phyloP scores from a whole-genome alignment of 2,888 invertebrate genomes.

The Nomada lathburiana region DNA sequence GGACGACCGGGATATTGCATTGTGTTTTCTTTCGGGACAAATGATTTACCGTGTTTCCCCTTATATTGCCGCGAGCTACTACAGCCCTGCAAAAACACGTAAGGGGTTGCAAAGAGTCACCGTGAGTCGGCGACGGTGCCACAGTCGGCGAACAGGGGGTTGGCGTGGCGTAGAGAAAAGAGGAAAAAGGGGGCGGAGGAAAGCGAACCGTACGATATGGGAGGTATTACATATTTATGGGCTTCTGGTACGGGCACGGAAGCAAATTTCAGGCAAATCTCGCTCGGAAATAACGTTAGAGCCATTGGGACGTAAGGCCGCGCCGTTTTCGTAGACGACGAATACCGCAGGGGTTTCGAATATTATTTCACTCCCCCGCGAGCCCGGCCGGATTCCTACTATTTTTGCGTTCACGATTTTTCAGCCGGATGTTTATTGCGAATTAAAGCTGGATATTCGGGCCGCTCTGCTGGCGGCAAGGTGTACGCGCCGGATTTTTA shows the following conservation, averaged over 20 bases:
- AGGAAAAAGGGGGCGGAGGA: slow-evolving; percentile 46
- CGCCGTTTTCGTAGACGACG: slow-evolving; percentile 61
- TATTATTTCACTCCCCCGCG: slow-evolving; percentile 70
- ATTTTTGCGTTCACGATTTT: slow-evolving; percentile 47
- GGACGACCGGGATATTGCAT: slow-evolving; percentile 76
- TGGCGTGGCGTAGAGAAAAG: slow-evolving; percentile 27
- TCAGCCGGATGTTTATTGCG: slow-evolving; percentile 61
- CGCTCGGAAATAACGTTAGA: slow-evolving; percentile 81
- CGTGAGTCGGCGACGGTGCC: slow-evolving; percentile 40
- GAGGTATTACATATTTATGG: slow-evolving; percentile 84
- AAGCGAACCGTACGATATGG: slow-evolving; percentile 73
- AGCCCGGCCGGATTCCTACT: slow-evolving; percentile 27
- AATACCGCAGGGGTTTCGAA: slow-evolving; percentile 59
- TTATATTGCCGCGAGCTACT: slow-evolving; percentile 76
- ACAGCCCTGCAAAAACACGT: slow-evolving; percentile 77
- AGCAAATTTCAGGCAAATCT: slow-evolving; percentile 83
- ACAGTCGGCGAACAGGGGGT: slow-evolving; percentile 15
- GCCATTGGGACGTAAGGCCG: slow-evolving; percentile 77
- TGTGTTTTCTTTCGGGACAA: slow-evolving; percentile 83
- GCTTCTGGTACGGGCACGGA: slow-evolving; percentile 80
- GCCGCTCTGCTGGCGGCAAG: not conserved
- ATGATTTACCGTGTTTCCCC: slow-evolving; percentile 82
- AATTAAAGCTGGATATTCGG: slow-evolving; percentile 40
- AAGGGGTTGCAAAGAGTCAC: slow-evolving; percentile 78
- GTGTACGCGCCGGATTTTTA: not conserved